Evolutionary conservation across 1,140 invertebrate genomes (phyloP), one percentile per base, ranked within the genome.

Genomic region (Drosophila dunni): DNA sequence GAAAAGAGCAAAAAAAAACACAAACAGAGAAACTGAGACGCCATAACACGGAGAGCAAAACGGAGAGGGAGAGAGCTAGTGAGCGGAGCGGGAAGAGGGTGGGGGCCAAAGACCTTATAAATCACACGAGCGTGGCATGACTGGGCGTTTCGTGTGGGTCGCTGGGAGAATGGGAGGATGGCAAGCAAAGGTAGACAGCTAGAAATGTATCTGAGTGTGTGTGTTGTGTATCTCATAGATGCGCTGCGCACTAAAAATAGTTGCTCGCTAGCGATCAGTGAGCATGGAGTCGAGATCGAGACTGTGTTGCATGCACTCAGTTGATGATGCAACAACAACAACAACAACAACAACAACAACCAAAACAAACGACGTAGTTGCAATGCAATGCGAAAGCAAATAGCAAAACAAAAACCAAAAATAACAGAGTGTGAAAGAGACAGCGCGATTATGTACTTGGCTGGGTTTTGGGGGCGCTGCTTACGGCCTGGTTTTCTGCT

Each of bases 121-220:
- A 89, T 89, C 84, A 89, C 84, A 88, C 84, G 84, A 83, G 84
- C 79, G 84, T 83, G 70, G 84, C 84, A 89, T 89, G 84, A 88
- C 84, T 89, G 79, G 83, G 63, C 74, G 78, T 80, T 86, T 80
- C 75, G 62, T 53, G 68, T 45, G 20, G 69, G 68, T 76, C 81
- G 50, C 62, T 44, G 38, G 38, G 20, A 54, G 42, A 33, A 29
- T 34, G 29, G 11, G 36, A 15, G 10, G 10, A 29, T 34, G 50
- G 34, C 56, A 36, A 57, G 45, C 54, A 72, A 48, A 36, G 40
- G 7, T 45, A 40, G n/a, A 29, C 56, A 68, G 17, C 20, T 11
- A 69, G 46, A 51, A 15, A 38, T 54, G 51, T 56, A 33, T 11
- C 67, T 51, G 36, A 29, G n/a, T 29, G 24, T 46, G 10, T 11